Base-by-base conservation (phyloP, 92 coral and sea anemone species). In the Meandrina meandrites region DNA sequence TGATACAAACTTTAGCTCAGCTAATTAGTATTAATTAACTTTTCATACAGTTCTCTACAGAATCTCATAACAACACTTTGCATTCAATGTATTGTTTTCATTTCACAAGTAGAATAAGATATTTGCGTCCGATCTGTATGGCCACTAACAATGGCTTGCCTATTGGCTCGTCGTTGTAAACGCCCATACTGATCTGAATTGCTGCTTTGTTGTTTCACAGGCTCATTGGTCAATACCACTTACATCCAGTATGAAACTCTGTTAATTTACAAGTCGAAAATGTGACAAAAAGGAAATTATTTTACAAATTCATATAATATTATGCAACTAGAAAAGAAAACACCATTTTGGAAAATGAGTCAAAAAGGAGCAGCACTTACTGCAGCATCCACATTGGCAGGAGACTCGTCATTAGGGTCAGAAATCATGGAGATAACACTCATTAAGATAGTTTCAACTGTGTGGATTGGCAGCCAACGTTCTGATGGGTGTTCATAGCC, bases 321-420 rank as follows among this genome's bases (percentile, higher is more conserved):
- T n/a, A 5, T 58, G 66, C n/a, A 58, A 58, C 27, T 58, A 18
- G 66, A 19, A 58, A 58, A 21, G 9, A 19, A 58, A n/a, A n/a
- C n/a, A n/a, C n/a, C 6, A 28, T 17, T 14, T 40, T 40, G 45
- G 45, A 6, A 40, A 40, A 40, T 40, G 45, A 6, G 9, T 28
- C 5, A 68, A 73, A 37, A 74, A 22, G 28, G 48, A 34, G 10
- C 45, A 31, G n/a, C n/a, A 97, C 99, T 97, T 88, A 97, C 99
- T 32, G 99, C 99, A 16, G 99, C 99, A 84, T 97, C 99, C 54
- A 97, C 99, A 86, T 97, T 97, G 7, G 99, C 99, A 21, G 99
- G 99, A 11, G 99, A 97, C 84, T 97, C 94, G 76, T 97, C 99
- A 90, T 97, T 97, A n/a, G 99, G 99, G 40, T 97, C 99, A n/a